Base-by-base conservation (phyloP, 2,797 vertebrate genomes). In the Platalea minor region DNA sequence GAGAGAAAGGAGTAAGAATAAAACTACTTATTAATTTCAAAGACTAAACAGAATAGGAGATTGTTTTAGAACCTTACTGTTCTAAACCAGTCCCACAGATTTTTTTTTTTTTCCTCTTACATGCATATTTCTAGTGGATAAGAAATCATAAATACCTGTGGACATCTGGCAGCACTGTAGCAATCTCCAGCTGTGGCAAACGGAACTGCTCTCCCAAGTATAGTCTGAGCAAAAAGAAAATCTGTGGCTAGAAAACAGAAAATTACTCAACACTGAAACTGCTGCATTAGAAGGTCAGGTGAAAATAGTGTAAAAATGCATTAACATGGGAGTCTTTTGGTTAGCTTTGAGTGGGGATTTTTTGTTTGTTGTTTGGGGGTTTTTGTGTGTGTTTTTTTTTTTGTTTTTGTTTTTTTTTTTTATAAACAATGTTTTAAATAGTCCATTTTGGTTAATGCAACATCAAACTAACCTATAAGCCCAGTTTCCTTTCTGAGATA, bases 151-250 rank as follows among this genome's bases (percentile, higher is more conserved):
- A 83, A 75, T 97, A 99, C 99, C 99, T 99, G 99, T 53, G 99
- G 99, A 97, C 99, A 99, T 96, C 98, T 99, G 95, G 99, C 98
- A 75, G 99, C 99, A 76, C 99, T 99, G 78, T 99, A 99, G 98
- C 99, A 99, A 94, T 99, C 99, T 93, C 99, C 99, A 37, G 99
- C 99, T 75, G 99, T 99, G 85, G 99, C 99, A 90, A 99, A 99
- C 0, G 99, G 99, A 86, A 99, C 98, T 11, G 99, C 97, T 67
- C 97, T 99, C 61, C 99, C 99, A 45, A 98, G 97, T 56, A 98
- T 54, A 61, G 99, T 99, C 94, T 98, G 98, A 95, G 99, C 98
- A 97, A 99, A 99, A 91, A 98, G 98, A 95, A 99, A 98, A 96
- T 99, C 99, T 94, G 99, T 99, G 95, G 98, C 99, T 99, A 98